These are phyloP conservation scores for Neelides folsomi DNA, from an alignment of 2,888 invertebrate genomes.

Conservation along the genomic window DNA sequence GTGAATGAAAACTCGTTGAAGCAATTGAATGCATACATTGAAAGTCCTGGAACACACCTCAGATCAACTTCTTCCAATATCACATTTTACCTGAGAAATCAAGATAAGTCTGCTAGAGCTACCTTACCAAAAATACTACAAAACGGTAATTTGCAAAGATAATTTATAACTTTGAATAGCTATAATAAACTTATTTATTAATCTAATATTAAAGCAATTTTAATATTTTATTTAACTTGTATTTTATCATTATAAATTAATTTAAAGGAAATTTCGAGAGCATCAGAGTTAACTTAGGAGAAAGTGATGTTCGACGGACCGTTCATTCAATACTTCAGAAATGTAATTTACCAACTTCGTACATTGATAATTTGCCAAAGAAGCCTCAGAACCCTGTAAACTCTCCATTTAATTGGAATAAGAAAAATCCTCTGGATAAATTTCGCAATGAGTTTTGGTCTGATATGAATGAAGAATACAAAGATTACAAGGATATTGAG, in stretches of 20 bases:
- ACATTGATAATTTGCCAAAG: conserved; percentile 50
- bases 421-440: not conserved
- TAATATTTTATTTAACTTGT: not conserved
- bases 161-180: too few relatives aligned
- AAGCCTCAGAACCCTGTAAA: not conserved
- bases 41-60: conserved; percentile 44
- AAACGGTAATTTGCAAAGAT: too few relatives aligned
- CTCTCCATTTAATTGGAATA: not conserved
- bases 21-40: conserved; percentile 69
- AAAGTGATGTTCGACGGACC: conserved; percentile 54
- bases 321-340: conserved; percentile 62
- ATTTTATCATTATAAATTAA: conserved; percentile 1
- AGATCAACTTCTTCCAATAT: conserved; percentile 51
- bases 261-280: conserved; percentile 41
- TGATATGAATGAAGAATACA: conserved; percentile 1
- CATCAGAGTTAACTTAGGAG: conserved; percentile 58
- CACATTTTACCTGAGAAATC: conserved; percentile 59
- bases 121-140: not conserved
- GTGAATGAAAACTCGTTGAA: conserved; percentile 84
- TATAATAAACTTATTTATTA: too few relatives aligned
- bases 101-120: too few relatives aligned
- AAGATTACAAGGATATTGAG: conserved; percentile 8
- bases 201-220: too few relatives aligned
- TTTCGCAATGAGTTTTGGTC: conserved; percentile 3
- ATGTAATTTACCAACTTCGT: conserved; percentile 74